phyloP scores from a whole-genome alignment of 2,113 vertebrate genomes.

The Rattus rattus region DNA sequence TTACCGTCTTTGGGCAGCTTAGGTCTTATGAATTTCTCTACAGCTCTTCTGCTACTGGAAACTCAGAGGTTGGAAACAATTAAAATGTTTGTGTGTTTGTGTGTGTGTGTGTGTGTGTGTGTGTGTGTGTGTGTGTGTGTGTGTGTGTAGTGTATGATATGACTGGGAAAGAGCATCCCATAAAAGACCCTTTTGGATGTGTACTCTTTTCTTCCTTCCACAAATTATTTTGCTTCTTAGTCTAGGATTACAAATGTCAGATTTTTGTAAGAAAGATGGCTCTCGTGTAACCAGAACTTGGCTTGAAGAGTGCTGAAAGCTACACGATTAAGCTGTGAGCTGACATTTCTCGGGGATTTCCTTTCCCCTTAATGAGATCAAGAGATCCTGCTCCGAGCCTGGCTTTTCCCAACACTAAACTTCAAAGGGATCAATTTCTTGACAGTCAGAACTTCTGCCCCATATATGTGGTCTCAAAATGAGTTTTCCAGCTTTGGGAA shows the following conservation, averaged over 20 bases:
- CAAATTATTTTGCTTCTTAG: background rate
- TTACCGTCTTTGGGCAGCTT: background rate
- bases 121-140: no score
- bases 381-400: background rate
- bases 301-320: conserved; percentile 36
- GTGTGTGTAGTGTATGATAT: background rate
- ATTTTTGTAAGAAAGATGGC: conserved; percentile 19
- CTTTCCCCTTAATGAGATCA: conserved; percentile 31
- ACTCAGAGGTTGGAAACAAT: background rate
- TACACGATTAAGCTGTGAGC: background rate
- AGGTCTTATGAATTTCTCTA: background rate
- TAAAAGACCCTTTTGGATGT: background rate
- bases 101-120: background rate
- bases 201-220: background rate
- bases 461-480: background rate
- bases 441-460: background rate
- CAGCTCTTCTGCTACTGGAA: background rate
- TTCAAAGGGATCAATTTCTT: conserved; percentile 70
- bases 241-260: background rate
- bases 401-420: conserved; percentile 42
- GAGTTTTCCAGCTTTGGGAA: conserved; percentile 10
- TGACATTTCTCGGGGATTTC: conserved; percentile 34
- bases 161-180: background rate
- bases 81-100: background rate
- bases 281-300: conserved; percentile 1